phyloP scores from a whole-genome alignment of 2,888 invertebrate species.

The Linnaemya vulpina region DNA sequence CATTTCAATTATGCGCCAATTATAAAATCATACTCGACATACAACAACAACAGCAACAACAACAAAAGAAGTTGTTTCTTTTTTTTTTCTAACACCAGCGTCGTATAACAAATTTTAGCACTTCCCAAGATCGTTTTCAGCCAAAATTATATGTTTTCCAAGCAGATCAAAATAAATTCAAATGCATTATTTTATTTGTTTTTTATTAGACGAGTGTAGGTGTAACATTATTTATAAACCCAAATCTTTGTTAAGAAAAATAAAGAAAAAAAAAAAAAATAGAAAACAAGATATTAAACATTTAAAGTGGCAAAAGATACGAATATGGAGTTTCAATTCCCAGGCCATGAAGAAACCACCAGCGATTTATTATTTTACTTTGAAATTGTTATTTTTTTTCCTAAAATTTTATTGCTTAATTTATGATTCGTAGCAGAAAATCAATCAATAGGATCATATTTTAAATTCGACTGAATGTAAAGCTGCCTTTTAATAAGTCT shows the following conservation, averaged over 20 bases:
- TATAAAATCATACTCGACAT: slow-evolving; percentile 55
- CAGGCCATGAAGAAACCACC: slow-evolving; percentile 32
- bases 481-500: neutral
- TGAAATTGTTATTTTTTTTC: slow-evolving; percentile 1
- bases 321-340: slow-evolving; percentile 46
- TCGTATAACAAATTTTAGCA: slow-evolving; percentile 60
- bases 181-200: slow-evolving; percentile 26
- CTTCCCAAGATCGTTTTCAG: slow-evolving; percentile 52
- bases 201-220: slow-evolving; percentile 45
- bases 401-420: slow-evolving; percentile 34
- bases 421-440: slow-evolving; percentile 58
- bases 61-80: neutral
- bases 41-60: slow-evolving; percentile 3
- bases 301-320: neutral
- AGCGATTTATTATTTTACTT: neutral
- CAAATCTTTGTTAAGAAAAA: slow-evolving; percentile 42
- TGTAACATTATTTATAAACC: slow-evolving; percentile 67
- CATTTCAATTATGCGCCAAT: slow-evolving; percentile 70
- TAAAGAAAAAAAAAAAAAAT: slow-evolving; percentile 5
- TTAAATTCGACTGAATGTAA: slow-evolving; percentile 1
- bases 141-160: slow-evolving; percentile 45
- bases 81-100: slow-evolving; percentile 38
- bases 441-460: slow-evolving; percentile 66
- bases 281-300: slow-evolving; percentile 13
- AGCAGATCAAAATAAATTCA: slow-evolving; percentile 5